Evolutionary conservation across 2,888 invertebrate species (phyloP), one percentile per base, ranked within the genome.

Genomic region (Gnatocerus cornutus): DNA sequence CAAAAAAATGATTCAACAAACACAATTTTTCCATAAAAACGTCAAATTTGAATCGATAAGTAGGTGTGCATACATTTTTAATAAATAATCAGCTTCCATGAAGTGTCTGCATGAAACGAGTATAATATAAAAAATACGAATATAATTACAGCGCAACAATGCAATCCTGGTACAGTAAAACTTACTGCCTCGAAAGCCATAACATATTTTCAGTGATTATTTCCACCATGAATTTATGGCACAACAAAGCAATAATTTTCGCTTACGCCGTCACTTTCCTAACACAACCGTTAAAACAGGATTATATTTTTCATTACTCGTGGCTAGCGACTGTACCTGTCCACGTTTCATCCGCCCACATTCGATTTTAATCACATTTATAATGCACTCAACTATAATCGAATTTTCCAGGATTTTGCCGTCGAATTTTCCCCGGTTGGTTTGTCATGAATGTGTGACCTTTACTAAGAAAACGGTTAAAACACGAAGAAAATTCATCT

Each of bases 311-410:
- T 45, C 7, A 45, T 45, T 14, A 45, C 12, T 12, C 8, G 45
- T 45, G 1, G 2, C 2, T 45, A 12, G 7, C 45, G 45, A 12
- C n/a, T 45, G 4, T 14, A 45, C 21, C 21, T 21, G 21, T 21
- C 21, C 21, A 21, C 21, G 21, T 21, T 48, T 48, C 14, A 48
- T 48, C 48, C n/a, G 3, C 48, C 48, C 48, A 48, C 48, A 8
- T 27, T 10, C 48, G 9, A 14, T 48, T 27, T 27, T 48, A 48
- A 48, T 48, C 48, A 48, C 9, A 48, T 48, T 48, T 48, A 48
- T 16, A 48, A 48, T 48, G 48, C 48, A 48, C 27, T 27, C 10
- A 48, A 48, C 48, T 48, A 48, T 48, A 48, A 48, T 48, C 21
- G 27, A 48, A 16, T 48, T 48, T 48, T 48, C 48, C 46, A 16